A percentile compares a stretch with the other conserved stretches of the same genome.
Evolutionary conservation across 2,888 invertebrate genomes (phyloP).

Genomic region (Encarsia formosa): DNA sequence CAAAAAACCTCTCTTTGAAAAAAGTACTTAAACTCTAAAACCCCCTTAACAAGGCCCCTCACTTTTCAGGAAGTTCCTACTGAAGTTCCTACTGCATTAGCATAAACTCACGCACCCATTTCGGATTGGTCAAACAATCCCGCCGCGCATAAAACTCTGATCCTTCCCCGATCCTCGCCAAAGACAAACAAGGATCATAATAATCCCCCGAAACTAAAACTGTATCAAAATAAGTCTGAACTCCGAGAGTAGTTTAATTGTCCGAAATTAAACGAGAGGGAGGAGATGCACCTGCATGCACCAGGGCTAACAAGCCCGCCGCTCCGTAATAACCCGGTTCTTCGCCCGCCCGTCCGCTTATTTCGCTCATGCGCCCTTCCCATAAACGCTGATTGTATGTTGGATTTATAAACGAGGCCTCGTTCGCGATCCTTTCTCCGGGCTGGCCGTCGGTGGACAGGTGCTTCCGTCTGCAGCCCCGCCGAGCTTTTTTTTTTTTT

Average conservation of each 20-base stretch:
- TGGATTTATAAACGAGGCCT: constrained; percentile 47
- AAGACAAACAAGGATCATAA: too few relatives aligned
- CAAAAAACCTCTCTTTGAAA: too few relatives aligned
- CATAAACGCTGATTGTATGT: constrained; percentile 47
- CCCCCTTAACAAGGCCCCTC: too few relatives aligned
- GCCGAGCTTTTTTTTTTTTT: background rate
- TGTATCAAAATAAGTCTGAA: too few relatives aligned
- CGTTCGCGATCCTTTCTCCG: constrained; percentile 1
- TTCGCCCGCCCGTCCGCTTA: constrained; percentile 27
- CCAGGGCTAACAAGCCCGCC: constrained; percentile 45
- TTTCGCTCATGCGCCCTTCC: constrained; percentile 26
- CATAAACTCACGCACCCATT: too few relatives aligned
- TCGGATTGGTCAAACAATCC: too few relatives aligned
- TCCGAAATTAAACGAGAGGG: constrained; percentile 47
- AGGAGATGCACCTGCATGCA: constrained; percentile 11
- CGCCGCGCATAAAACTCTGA: too few relatives aligned
- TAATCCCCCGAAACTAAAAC: too few relatives aligned
- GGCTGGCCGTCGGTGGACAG: constrained; percentile 15
- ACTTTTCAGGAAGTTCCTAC: too few relatives aligned
- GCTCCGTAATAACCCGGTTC: constrained; percentile 47
- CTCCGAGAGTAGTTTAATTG: constrained; percentile 45
- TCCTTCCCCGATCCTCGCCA: too few relatives aligned
- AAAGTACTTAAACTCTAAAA: too few relatives aligned
- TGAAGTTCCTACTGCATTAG: too few relatives aligned
- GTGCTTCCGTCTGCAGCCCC: constrained; percentile 22